Evolutionary conservation across 1,140 invertebrate genomes (phyloP).

Genomic region (Eriocheir sinensis): DNA sequence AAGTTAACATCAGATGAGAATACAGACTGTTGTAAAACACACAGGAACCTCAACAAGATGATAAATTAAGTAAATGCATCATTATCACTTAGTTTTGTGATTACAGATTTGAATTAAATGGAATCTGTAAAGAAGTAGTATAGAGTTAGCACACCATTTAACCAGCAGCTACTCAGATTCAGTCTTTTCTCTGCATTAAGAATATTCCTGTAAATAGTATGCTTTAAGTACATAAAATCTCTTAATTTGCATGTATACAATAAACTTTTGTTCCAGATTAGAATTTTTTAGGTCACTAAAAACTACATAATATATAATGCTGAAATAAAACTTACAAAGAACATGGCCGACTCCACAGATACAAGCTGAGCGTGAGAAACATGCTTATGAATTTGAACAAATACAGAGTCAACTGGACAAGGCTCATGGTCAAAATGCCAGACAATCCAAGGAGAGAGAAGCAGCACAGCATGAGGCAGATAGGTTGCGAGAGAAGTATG

Average conservation of each 20-base stretch:
- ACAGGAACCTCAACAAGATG: too few species aligned
- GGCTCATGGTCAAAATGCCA: constrained; percentile 90
- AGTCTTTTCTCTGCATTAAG: not conserved
- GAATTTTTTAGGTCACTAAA: not conserved
- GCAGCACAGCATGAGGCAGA: constrained; percentile 91
- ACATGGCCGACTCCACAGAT: constrained; percentile 83
- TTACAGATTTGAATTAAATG: too few species aligned
- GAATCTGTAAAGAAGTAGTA: too few species aligned
- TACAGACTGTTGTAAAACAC: too few species aligned
- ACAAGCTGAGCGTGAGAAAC: constrained; percentile 94
- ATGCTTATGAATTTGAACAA: constrained; percentile 93
- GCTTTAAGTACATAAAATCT: not conserved
- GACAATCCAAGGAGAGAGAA: constrained; percentile 95
- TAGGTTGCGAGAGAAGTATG: constrained; percentile 92
- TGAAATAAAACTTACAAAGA: constrained; percentile 7
- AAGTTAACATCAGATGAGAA: too few species aligned
- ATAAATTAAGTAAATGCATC: too few species aligned
- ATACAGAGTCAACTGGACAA: constrained; percentile 95
- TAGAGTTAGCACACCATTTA: too few species aligned
- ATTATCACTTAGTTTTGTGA: too few species aligned
- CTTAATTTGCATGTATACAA: not conserved
- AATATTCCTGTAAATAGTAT: not conserved
- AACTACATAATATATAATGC: not conserved
- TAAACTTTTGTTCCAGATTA: constrained; percentile 26
- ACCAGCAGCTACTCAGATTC: too few species aligned